phyloP scores from a whole-genome alignment of 2,797 vertebrate genomes.

The Calcarius lapponicus region DNA sequence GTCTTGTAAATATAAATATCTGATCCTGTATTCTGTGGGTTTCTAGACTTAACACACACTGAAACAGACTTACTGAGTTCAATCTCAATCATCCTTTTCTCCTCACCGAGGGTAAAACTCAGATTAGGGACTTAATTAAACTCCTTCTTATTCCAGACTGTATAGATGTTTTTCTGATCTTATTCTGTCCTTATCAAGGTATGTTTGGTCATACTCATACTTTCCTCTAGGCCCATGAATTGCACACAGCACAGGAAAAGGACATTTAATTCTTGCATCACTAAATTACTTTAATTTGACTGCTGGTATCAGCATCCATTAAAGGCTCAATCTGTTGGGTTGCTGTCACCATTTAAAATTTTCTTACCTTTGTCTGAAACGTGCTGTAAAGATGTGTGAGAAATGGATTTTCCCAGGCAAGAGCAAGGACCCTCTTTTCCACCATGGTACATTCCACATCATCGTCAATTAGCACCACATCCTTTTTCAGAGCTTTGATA shows the following conservation, averaged over 20 bases:
- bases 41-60: not conserved
- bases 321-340: not conserved
- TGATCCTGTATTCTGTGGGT: not conserved
- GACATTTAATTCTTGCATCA: not conserved
- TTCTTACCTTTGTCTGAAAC: conserved; percentile 90
- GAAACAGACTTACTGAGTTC: not conserved
- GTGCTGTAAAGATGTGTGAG: conserved; percentile 96
- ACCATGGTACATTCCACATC: conserved; percentile 98
- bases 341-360: not conserved
- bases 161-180: not conserved
- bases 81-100: not conserved
- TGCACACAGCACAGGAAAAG: not conserved
- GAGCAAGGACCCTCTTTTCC: conserved; percentile 92
- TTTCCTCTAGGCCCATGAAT: not conserved
- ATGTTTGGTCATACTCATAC: not conserved
- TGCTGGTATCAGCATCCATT: not conserved
- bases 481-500: conserved; percentile 94
- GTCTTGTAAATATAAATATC: not conserved
- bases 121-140: not conserved
- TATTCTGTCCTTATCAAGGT: not conserved
- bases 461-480: conserved; percentile 95
- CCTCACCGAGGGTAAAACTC: not conserved
- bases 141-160: not conserved
- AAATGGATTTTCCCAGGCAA: conserved; percentile 95
- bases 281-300: not conserved